Conservation (phyloP, 2,797 vertebrate genomes). For the Momotus momota region DNA sequence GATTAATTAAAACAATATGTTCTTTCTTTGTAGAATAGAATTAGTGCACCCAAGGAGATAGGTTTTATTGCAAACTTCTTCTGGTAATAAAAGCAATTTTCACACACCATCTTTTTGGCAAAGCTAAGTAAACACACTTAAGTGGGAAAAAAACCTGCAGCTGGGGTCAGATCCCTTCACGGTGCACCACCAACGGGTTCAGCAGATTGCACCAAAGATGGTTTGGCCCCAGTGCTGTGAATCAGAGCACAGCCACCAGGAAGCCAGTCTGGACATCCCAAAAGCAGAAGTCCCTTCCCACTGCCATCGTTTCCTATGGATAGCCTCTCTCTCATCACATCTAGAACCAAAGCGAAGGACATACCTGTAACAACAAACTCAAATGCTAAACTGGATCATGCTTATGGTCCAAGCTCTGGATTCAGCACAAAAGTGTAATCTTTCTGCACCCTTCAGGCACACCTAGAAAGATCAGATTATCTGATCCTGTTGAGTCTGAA, state of each 20-base stretch:
- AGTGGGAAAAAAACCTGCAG: slow-evolving; percentile 11
- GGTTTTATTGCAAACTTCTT: slow-evolving; percentile 75
- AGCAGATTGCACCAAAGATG: not conserved
- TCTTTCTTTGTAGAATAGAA: slow-evolving; percentile 79
- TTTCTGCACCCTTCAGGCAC: not conserved
- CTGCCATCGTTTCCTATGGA: not conserved
- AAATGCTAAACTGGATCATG: rapidly evolving
- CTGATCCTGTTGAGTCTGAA: not conserved
- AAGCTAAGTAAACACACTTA: slow-evolving; percentile 18
- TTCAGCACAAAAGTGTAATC: not conserved
- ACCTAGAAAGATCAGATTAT: not conserved
- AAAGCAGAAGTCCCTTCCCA: not conserved
- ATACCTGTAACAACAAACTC: not conserved
- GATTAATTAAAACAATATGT: slow-evolving; percentile 86
- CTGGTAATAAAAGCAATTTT: slow-evolving; percentile 70
- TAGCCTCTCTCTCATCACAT: not conserved
- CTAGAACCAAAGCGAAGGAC: not conserved
- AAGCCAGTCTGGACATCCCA: not conserved
- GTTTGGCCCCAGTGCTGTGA: not conserved
- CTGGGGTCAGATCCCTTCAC: not conserved
- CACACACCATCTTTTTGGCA: slow-evolving; percentile 34
- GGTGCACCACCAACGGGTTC: not conserved
- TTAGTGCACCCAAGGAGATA: slow-evolving; percentile 74
- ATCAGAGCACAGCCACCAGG: not conserved
- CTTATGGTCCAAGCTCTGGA: not conserved